Evolutionary conservation across 2,888 invertebrate genomes (phyloP).

Genomic region (Therioaphis trifolii): DNA sequence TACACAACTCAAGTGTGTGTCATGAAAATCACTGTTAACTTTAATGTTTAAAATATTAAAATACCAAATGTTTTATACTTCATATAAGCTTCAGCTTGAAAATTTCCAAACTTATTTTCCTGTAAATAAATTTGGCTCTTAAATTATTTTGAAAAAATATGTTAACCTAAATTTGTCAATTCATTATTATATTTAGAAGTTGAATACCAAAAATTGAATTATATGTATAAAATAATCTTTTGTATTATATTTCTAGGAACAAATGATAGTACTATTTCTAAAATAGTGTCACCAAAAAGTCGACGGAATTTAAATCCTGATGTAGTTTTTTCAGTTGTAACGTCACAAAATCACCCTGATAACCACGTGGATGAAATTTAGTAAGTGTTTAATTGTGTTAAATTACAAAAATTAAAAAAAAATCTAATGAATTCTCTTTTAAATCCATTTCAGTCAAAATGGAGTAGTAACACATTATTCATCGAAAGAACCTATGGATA

Average conservation of each 20-base stretch:
- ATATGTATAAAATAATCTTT: no score
- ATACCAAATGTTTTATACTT: no score
- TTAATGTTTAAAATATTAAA: no score
- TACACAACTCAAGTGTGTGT: no score
- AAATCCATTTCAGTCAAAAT: conserved; percentile 45
- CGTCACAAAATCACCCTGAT: conserved; percentile 23
- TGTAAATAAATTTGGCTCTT: no score
- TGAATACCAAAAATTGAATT: background rate
- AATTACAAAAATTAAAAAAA: no score
- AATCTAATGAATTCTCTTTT: no score
- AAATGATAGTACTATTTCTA: conserved; percentile 55
- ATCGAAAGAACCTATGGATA: conserved; percentile 33
- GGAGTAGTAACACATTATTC: conserved; percentile 34
- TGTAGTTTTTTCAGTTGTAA: conserved; percentile 49
- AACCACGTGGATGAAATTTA: conserved; percentile 37
- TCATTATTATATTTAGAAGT: background rate
- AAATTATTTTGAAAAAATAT: no score
- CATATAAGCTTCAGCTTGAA: no score
- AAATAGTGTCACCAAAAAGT: conserved; percentile 54
- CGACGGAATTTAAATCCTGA: conserved; percentile 52
- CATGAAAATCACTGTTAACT: no score
- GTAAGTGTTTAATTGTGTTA: conserved; percentile 11
- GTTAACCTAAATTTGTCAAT: no score
- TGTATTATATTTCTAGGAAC: conserved; percentile 33
- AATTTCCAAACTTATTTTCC: no score